A percentile compares a stretch with the other conserved stretches of the same genome.
Conservation (phyloP, 2,113 vertebrate genomes). For the Corythornis cristatus region DNA sequence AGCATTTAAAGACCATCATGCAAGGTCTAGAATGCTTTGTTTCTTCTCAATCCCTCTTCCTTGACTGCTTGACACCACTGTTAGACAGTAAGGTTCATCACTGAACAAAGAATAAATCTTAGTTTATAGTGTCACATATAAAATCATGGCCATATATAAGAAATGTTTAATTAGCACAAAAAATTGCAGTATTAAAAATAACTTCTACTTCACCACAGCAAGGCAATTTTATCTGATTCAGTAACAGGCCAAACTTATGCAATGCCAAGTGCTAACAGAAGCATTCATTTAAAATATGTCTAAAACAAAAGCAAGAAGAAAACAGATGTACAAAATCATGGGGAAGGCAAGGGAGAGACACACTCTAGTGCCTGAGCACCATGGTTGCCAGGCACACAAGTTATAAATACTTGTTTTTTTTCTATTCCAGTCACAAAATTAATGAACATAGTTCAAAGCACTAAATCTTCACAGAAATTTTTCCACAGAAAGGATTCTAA, state of each 20-base stretch:
- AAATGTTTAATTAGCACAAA: not conserved
- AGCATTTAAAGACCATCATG: not conserved
- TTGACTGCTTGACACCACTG: not conserved
- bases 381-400: not conserved
- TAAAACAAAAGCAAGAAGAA: not conserved
- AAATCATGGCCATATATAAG: not conserved
- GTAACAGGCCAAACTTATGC: not conserved
- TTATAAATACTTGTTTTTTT: not conserved
- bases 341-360: rapidly evolving
- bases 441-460: not conserved
- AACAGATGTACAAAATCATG: not conserved
- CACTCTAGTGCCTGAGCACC: not conserved
- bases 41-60: not conserved
- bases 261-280: not conserved
- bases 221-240: not conserved
- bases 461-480: not conserved
- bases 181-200: not conserved
- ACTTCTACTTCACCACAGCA: not conserved
- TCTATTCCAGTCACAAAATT: not conserved
- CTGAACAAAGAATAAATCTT: not conserved
- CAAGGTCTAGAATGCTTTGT: not conserved
- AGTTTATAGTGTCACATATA: not conserved
- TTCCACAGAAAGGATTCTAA: not conserved
- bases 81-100: not conserved
- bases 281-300: not conserved